Evolutionary conservation across 2,888 invertebrate genomes (phyloP).

Genomic region (Tenthredo notha): DNA sequence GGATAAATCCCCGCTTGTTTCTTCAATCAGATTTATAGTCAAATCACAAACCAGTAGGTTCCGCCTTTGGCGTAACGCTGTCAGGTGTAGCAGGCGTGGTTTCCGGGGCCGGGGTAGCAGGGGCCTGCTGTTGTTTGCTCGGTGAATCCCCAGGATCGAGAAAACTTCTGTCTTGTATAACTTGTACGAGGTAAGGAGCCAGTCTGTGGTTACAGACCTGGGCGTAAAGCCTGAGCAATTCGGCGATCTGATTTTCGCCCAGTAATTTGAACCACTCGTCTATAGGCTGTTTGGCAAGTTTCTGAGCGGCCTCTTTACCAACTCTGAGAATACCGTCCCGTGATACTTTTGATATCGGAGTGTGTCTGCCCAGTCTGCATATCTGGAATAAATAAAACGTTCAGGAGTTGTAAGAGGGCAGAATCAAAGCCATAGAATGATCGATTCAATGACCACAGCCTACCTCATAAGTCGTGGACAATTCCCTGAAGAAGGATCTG

Average conservation of each 20-base stretch:
- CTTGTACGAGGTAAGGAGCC: slow-evolving; percentile 87
- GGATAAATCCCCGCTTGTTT: not conserved
- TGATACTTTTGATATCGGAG: slow-evolving; percentile 91
- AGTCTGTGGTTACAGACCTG: slow-evolving; percentile 89
- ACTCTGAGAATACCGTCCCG: slow-evolving; percentile 94
- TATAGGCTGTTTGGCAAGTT: slow-evolving; percentile 83
- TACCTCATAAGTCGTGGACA: slow-evolving; percentile 94
- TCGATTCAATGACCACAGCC: slow-evolving; percentile 56
- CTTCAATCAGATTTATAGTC: not conserved
- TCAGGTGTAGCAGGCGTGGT: slow-evolving; percentile 77
- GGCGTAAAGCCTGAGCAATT: slow-evolving; percentile 93
- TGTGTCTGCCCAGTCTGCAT: slow-evolving; percentile 95
- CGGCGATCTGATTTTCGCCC: slow-evolving; percentile 89
- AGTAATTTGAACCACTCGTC: slow-evolving; percentile 95
- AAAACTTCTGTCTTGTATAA: slow-evolving; percentile 87
- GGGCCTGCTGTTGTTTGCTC: slow-evolving; percentile 65
- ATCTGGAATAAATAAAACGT: slow-evolving; percentile 78
- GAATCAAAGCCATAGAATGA: not conserved
- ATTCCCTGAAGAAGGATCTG: slow-evolving; percentile 93
- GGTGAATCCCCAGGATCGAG: slow-evolving; percentile 84
- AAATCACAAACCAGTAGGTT: slow-evolving; percentile 69
- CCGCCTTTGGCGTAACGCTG: slow-evolving; percentile 71
- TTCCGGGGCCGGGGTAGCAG: slow-evolving; percentile 81
- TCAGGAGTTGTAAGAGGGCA: not conserved
- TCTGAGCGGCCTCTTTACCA: slow-evolving; percentile 84